Conservation (phyloP, 2,888 invertebrate genomes). For the Meteorus colon region DNA sequence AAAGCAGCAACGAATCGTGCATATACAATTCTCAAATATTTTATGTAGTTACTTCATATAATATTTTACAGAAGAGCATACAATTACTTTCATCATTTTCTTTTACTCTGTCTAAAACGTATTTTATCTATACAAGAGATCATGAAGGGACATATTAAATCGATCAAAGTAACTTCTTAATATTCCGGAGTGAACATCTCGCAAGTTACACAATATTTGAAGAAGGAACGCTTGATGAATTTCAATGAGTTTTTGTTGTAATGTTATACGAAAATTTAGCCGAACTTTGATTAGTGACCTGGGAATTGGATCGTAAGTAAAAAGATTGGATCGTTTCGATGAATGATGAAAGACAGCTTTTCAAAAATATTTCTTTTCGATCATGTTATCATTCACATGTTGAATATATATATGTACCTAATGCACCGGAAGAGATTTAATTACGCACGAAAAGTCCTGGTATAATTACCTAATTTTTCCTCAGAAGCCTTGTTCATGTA, state of each 20-base stretch:
- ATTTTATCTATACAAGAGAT: background rate
- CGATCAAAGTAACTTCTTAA: background rate
- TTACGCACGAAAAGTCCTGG: too few species aligned
- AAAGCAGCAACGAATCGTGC: background rate
- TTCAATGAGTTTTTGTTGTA: background rate
- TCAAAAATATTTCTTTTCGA: too few species aligned
- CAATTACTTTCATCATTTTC: slow-evolving; percentile 22
- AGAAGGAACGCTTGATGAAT: background rate
- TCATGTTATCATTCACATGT: too few species aligned
- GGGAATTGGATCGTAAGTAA: too few species aligned
- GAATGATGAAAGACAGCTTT: too few species aligned
- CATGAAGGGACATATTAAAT: background rate
- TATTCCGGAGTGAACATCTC: background rate
- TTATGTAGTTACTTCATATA: background rate
- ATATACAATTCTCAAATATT: background rate
- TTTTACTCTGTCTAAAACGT: slow-evolving; percentile 25
- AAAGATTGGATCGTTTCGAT: too few species aligned
- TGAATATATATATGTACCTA: too few species aligned
- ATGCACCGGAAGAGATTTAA: too few species aligned
- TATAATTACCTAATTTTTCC: too few species aligned
- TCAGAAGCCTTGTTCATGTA: too few species aligned
- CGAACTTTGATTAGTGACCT: too few species aligned
- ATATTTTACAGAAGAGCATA: slow-evolving; percentile 13
- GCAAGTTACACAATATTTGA: background rate
- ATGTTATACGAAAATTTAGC: too few species aligned